A percentile compares a stretch with the other conserved stretches of the same genome.
phyloP scores from a whole-genome alignment of 2,797 vertebrate genomes.

The Gallirallus australis region DNA sequence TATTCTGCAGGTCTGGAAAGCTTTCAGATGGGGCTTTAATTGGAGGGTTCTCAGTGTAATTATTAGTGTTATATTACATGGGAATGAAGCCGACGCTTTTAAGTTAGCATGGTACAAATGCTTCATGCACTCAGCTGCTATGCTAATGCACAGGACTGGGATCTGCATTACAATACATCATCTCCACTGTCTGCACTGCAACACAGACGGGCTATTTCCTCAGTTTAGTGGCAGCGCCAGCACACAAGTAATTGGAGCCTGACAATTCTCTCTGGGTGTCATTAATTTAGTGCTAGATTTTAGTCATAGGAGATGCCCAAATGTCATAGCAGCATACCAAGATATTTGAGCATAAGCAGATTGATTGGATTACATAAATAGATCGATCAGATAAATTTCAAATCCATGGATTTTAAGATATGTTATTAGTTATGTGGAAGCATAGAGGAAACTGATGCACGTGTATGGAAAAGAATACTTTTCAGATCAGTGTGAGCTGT shows the following conservation, averaged over 20 bases:
- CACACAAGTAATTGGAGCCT: not conserved
- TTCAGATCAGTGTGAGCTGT: not conserved
- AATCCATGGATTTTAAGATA: not conserved
- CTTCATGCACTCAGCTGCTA: not conserved
- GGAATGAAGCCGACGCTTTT: not conserved
- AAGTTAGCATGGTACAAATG: not conserved
- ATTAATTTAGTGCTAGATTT: slow-evolving; percentile 36
- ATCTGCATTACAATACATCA: not conserved
- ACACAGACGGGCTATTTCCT: not conserved
- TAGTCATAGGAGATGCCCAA: not conserved
- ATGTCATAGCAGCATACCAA: not conserved
- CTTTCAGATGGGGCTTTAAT: slow-evolving; percentile 29
- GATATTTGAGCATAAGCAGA: slow-evolving; percentile 6
- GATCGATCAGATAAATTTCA: not conserved
- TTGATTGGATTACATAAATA: not conserved
- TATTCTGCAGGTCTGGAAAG: not conserved
- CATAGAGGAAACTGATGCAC: not conserved
- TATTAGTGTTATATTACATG: slow-evolving; percentile 23
- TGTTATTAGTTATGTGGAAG: not conserved
- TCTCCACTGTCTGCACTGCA: not conserved
- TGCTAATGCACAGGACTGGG: not conserved
- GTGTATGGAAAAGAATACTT: not conserved
- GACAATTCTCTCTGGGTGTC: not conserved
- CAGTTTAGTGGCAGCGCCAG: not conserved
- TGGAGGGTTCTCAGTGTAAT: slow-evolving; percentile 35